Evolutionary conservation across 2,888 invertebrate genomes (phyloP), one percentile per base, ranked within the genome.

Genomic region (Lymantria dispar): DNA sequence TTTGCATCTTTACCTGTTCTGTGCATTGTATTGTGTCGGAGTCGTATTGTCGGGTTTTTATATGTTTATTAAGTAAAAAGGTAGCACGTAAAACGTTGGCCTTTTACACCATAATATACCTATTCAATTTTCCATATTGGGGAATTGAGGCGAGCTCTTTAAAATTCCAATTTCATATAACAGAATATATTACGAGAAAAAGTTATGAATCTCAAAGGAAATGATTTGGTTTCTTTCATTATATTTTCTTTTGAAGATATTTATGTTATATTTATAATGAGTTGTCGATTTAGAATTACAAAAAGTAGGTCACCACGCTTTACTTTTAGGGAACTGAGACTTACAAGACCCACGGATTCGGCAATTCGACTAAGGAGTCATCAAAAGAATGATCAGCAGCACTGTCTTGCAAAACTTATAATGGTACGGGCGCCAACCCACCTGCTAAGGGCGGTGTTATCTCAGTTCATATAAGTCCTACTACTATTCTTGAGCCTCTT

Each of bases 61-160:
- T 64, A 60, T 48, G 58, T 52, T 53, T 50, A 50, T 56, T 52
- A 53, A 56, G 58, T 56, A 60, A 64, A 61, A 64, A 58, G 56
- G 57, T 62, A 50, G 41, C 48, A 48, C 40, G 33, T 56, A 52
- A 45, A 65, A 50, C 36, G 45, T 43, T 53, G 44, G 47, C 57
- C 56, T 62, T 64, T 60, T 60, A 58, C 56, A 56, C 58, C 54
- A 50, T 62, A 56, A 65, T 54, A 62, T 62, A 64, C 65, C 54
- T 50, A 53, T 65, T 63, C 58, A 60, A 65, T 65, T 64, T 63
- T 52, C 52, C 43, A 56, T 58, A 53, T 45, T 45, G 48, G 50
- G 38, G 40, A 43, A 43, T 48, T 22, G 41, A 40, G 36, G 38
- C 31, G 22, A 42, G 44, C 41, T 38, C 42, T 38, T 45, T 45